A percentile compares a stretch with the other conserved stretches of the same genome.
phyloP scores from a whole-genome alignment of 2,113 vertebrate species.

The Barbus barbus region DNA sequence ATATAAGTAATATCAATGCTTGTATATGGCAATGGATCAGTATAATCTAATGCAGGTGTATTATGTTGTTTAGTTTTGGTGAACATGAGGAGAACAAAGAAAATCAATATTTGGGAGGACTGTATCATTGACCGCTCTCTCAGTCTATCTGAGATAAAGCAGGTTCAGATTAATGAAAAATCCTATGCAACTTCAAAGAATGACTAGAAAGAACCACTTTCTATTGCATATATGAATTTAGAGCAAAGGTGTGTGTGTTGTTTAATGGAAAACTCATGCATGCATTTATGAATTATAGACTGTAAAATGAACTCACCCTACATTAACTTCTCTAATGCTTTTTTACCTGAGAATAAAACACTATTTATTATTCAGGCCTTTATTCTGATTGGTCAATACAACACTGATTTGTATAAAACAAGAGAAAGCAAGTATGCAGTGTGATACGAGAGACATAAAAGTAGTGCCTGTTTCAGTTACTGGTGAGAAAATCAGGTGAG shows the following conservation, averaged over 20 bases:
- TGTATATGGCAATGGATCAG: not conserved
- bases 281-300: not conserved
- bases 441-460: too few relatives aligned
- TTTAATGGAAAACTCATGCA: not conserved
- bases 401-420: too few relatives aligned
- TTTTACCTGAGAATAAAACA: not conserved
- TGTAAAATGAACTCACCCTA: not conserved
- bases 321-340: not conserved
- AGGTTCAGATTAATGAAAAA: not conserved
- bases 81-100: constrained; percentile 45
- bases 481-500: not conserved
- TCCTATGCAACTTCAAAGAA: not conserved
- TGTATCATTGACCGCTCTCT: not conserved
- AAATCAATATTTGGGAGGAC: constrained; percentile 62
- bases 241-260: not conserved
- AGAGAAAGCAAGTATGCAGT: too few relatives aligned
- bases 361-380: too few relatives aligned
- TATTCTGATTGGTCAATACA: too few relatives aligned
- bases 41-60: not conserved
- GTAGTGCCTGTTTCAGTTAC: too few relatives aligned
- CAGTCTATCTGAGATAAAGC: not conserved
- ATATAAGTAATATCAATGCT: not conserved
- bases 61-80: constrained; percentile 14
- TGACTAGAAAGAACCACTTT: not conserved
- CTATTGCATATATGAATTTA: not conserved